Conservation (phyloP, 2,888 invertebrate genomes). For the Lagria hirta region DNA sequence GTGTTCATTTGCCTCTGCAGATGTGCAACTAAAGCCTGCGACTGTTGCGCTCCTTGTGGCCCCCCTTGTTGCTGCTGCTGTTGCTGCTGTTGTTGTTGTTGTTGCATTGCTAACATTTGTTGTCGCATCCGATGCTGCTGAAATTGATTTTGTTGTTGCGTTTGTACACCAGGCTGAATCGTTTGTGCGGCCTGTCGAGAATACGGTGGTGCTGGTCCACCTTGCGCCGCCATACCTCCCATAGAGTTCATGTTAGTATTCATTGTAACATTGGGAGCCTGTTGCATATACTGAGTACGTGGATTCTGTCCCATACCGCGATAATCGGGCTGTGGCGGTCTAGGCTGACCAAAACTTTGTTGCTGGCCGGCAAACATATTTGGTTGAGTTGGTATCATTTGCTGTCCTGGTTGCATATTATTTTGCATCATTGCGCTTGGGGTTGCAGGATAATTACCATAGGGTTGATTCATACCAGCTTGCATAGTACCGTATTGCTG, state of each 20-base stretch:
- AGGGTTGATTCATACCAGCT: slow-evolving; percentile 65
- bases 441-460: slow-evolving; percentile 59
- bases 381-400: slow-evolving; percentile 47
- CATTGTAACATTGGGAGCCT: slow-evolving; percentile 85
- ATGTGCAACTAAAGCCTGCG: slow-evolving; percentile 66
- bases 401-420: slow-evolving; percentile 47
- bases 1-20: slow-evolving; percentile 63
- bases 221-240: slow-evolving; percentile 58
- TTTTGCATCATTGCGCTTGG: slow-evolving; percentile 48
- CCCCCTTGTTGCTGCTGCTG: slow-evolving; percentile 56
- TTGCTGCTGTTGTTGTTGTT: slow-evolving; percentile 56
- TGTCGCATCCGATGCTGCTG: slow-evolving; percentile 68
- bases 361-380: slow-evolving; percentile 54
- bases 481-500: slow-evolving; percentile 67
- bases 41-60: slow-evolving; percentile 58
- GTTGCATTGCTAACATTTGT: slow-evolving; percentile 69
- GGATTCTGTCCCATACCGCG: slow-evolving; percentile 50
- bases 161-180: slow-evolving; percentile 47
- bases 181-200: slow-evolving; percentile 57
- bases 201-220: slow-evolving; percentile 74
- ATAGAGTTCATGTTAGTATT: slow-evolving; percentile 77
- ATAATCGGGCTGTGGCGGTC: slow-evolving; percentile 52
- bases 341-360: slow-evolving; percentile 59
- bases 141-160: slow-evolving; percentile 62
- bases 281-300: slow-evolving; percentile 69